Percentiles rank a stretch among this genome's conserved stretches.
These are phyloP conservation scores for Andricus curvator DNA, from an alignment of 2,888 invertebrate genomes.

Conservation along the genomic window DNA sequence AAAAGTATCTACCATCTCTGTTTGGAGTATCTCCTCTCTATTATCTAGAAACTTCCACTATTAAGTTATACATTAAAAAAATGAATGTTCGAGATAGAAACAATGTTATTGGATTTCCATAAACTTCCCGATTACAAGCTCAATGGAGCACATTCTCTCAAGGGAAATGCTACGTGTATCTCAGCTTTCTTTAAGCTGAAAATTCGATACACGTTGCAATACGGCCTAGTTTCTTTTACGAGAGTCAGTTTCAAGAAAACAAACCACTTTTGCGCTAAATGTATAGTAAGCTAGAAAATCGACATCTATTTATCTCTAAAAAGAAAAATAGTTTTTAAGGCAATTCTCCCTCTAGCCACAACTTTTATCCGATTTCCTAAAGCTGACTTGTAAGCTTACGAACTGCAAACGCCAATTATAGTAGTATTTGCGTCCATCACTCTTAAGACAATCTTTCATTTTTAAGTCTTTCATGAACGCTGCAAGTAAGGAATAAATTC, in stretches of 20 bases:
- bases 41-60: slow-evolving; percentile 1
- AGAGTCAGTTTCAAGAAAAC: slow-evolving; percentile 23
- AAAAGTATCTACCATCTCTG: background rate
- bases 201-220: slow-evolving; percentile 38
- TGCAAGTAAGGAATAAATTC: no score
- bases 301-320: slow-evolving; percentile 1
- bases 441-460: no score
- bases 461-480: no score
- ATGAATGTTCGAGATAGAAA: slow-evolving; percentile 32
- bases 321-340: background rate
- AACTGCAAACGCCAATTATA: background rate
- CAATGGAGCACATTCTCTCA: slow-evolving; percentile 33
- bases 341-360: background rate
- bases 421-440: background rate
- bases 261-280: slow-evolving; percentile 26
- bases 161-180: slow-evolving; percentile 26
- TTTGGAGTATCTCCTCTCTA: background rate
- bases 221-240: slow-evolving; percentile 32
- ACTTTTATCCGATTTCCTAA: background rate
- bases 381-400: background rate
- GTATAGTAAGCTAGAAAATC: slow-evolving; percentile 15
- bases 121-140: slow-evolving; percentile 38
- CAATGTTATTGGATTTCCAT: slow-evolving; percentile 38
- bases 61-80: slow-evolving; percentile 30
- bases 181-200: slow-evolving; percentile 31